A percentile compares a stretch with the other conserved stretches of the same genome.
These are phyloP conservation scores for Heliconius aoede DNA, from an alignment of 2,888 invertebrate species.

Conservation along the genomic window DNA sequence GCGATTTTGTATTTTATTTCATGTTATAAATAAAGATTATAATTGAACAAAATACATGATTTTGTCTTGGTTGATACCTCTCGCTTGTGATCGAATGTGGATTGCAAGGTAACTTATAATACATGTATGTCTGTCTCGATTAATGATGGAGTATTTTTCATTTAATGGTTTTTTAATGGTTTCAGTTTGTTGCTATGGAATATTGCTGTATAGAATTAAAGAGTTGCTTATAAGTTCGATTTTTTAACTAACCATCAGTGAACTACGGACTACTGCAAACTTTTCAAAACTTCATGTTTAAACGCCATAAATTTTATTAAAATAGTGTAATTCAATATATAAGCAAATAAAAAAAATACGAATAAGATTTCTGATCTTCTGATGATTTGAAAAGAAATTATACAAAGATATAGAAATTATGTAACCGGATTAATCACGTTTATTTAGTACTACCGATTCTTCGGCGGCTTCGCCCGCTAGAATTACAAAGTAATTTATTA, in stretches of 20 bases:
- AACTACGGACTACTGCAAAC: too few species aligned
- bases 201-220: neutral
- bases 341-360: too few species aligned
- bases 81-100: constrained; percentile 36
- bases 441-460: too few species aligned
- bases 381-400: too few species aligned
- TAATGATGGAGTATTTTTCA: neutral
- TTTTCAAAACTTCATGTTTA: too few species aligned
- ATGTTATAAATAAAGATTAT: neutral
- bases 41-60: constrained; percentile 8
- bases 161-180: neutral
- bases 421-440: too few species aligned
- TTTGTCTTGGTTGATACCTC: constrained; percentile 29
- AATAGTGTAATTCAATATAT: neutral
- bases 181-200: neutral
- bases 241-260: too few species aligned
- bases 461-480: too few species aligned
- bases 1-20: constrained; percentile 32
- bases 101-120: constrained; percentile 13
- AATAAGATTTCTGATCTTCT: too few species aligned
- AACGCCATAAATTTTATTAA: neutral
- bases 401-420: too few species aligned
- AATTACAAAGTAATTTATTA: too few species aligned
- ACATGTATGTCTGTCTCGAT: neutral
- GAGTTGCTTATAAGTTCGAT: neutral